phyloP scores from a whole-genome alignment of 2,113 vertebrate genomes.

The Platycercus adscitus region DNA sequence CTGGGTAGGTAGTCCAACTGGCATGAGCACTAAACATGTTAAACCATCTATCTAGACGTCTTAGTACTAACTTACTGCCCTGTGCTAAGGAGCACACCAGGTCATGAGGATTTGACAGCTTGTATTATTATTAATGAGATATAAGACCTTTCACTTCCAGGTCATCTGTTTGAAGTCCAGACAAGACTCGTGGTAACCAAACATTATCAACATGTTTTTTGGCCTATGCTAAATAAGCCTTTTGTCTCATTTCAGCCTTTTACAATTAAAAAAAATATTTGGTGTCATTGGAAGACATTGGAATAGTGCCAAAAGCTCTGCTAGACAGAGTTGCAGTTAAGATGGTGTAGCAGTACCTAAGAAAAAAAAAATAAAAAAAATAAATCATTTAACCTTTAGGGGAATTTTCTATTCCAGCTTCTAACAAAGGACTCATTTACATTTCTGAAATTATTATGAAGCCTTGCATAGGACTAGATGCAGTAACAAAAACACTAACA shows the following conservation, averaged over 20 bases:
- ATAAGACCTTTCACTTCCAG: conserved; percentile 61
- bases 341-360: background rate
- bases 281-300: background rate
- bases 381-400: background rate
- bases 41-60: background rate
- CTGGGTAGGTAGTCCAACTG: rapidly evolving
- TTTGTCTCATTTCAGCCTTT: conserved; percentile 25
- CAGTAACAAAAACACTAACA: background rate
- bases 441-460: conserved; percentile 45
- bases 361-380: background rate
- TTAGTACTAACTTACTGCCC: background rate
- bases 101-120: conserved; percentile 31
- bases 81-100: background rate
- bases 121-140: conserved; percentile 63
- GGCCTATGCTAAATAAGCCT: conserved; percentile 19
- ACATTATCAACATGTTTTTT: conserved; percentile 39
- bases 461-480: background rate
- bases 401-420: conserved; percentile 21
- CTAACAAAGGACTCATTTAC: conserved; percentile 47
- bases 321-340: background rate
- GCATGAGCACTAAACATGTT: background rate
- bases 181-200: conserved; percentile 9
- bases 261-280: background rate
- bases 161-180: conserved; percentile 61
- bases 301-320: background rate